phyloP scores from a whole-genome alignment of 2,113 vertebrate genomes.

The Lepus europaeus region DNA sequence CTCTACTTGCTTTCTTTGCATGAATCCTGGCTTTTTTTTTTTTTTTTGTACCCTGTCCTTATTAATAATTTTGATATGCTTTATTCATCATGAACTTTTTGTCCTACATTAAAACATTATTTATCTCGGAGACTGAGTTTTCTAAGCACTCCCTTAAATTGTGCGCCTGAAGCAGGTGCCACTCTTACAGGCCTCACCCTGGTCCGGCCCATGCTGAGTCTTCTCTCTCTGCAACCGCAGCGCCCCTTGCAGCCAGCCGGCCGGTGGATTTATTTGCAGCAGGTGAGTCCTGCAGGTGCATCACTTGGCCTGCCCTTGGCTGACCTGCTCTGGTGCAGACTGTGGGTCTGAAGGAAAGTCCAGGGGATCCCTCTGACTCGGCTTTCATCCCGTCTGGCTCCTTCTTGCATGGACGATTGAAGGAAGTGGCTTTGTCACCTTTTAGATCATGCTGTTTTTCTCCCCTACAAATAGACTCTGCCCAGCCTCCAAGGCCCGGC shows the following conservation, averaged over 20 bases:
- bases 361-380: not conserved
- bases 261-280: conserved; percentile 43
- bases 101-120: not conserved
- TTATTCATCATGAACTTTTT: not conserved
- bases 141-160: not conserved
- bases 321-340: not conserved
- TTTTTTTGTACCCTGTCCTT: not conserved
- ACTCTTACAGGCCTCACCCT: not conserved
- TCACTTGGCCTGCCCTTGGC: conserved; percentile 50
- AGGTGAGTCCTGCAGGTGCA: not conserved
- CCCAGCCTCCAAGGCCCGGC: not conserved
- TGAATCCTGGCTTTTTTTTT: not conserved
- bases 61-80: not conserved
- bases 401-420: not conserved
- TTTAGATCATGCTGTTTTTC: not conserved
- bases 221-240: fast-evolving
- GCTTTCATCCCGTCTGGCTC: not conserved
- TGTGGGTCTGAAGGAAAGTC: not conserved
- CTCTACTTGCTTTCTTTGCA: not conserved
- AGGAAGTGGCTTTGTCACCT: not conserved
- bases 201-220: fast-evolving
- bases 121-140: not conserved
- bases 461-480: not conserved
- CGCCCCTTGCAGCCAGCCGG: not conserved
- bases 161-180: not conserved